phyloP scores from a whole-genome alignment of 1,140 invertebrate genomes.

The Xylocopa sonorina region DNA sequence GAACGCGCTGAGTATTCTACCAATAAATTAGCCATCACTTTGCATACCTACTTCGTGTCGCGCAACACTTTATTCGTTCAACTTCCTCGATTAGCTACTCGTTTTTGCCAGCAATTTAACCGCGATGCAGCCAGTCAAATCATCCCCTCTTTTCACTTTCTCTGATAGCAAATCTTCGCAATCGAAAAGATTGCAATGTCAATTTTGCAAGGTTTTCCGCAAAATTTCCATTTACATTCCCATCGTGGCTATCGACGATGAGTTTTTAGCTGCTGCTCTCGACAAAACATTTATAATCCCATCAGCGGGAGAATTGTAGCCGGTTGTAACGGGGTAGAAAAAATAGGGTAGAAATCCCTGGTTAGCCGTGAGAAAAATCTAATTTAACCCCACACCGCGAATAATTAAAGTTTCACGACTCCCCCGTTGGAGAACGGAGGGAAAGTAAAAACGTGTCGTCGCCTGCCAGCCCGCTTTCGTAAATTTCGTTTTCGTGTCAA shows the following conservation, averaged over 20 bases:
- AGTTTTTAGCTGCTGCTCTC: background rate
- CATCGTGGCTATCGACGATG: background rate
- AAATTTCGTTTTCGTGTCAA: constrained; percentile 56
- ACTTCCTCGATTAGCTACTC: background rate
- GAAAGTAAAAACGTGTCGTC: constrained; percentile 49
- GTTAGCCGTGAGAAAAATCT: constrained; percentile 29
- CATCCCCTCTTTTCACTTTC: too few relatives aligned
- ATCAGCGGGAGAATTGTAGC: background rate
- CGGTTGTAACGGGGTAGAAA: background rate
- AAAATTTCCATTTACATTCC: background rate
- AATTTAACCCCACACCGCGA: constrained; percentile 35
- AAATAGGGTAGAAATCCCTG: background rate
- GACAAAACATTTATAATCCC: background rate
- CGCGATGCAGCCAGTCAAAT: background rate
- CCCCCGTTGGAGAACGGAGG: background rate
- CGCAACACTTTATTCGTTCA: background rate
- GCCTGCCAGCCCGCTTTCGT: constrained; percentile 6
- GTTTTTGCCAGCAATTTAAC: background rate
- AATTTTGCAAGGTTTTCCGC: background rate
- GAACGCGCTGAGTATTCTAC: background rate
- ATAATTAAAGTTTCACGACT: constrained; percentile 59
- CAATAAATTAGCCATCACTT: background rate
- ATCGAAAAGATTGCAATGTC: too few relatives aligned
- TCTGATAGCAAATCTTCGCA: background rate
- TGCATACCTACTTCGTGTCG: background rate